Percentiles rank a stretch among this genome's conserved stretches.
phyloP scores from a whole-genome alignment of 2,888 invertebrate species.

The Nephrotoma flavescens region DNA sequence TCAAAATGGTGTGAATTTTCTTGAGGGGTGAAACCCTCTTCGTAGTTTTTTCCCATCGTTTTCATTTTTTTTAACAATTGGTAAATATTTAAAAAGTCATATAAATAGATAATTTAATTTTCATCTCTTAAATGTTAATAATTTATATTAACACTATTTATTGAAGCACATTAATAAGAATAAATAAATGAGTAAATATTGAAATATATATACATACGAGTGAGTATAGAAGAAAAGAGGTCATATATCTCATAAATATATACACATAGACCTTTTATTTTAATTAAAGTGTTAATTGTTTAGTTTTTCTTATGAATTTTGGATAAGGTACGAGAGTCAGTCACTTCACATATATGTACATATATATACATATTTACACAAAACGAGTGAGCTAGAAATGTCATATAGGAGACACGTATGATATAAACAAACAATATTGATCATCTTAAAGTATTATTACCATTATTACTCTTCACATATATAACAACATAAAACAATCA shows the following conservation, averaged over 20 bases:
- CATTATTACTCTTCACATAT: not conserved
- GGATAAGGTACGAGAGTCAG: not conserved
- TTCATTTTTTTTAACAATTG: not conserved
- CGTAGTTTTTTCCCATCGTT: not conserved
- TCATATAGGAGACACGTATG: not conserved
- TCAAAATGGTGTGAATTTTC: not conserved
- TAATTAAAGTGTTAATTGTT: not conserved
- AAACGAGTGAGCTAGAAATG: not conserved
- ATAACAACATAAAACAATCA: not conserved
- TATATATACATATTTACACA: not conserved
- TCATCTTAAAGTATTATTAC: not conserved
- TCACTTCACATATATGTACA: not conserved
- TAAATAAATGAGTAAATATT: not conserved
- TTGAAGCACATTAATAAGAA: not conserved
- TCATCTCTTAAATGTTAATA: not conserved
- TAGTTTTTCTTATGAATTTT: not conserved
- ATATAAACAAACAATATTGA: not conserved
- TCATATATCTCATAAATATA: not conserved
- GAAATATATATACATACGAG: not conserved
- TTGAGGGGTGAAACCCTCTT: not conserved
- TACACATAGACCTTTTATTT: not conserved
- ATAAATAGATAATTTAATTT: not conserved
- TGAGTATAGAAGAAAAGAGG: not conserved
- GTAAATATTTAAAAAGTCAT: not conserved
- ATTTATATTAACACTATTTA: not conserved